A percentile compares a stretch with the other conserved stretches of the same genome.
These are phyloP conservation scores for Vespertilio murinus DNA, from an alignment of 2,797 vertebrate species.

Conservation along the genomic window DNA sequence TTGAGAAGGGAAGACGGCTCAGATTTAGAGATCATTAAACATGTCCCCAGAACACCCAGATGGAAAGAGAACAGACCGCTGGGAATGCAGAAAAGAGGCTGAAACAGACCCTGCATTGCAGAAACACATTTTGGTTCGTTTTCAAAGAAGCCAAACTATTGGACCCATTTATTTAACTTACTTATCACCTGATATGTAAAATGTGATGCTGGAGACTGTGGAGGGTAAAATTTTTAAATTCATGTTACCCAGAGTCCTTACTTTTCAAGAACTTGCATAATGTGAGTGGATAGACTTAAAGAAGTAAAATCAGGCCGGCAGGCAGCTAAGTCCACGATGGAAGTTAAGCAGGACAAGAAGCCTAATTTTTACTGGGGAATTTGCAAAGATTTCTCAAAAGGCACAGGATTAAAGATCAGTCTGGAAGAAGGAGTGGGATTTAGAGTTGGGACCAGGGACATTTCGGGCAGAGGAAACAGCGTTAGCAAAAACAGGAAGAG, in stretches of 20 bases:
- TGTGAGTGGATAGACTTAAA: background rate
- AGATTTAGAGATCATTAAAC: background rate
- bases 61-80: background rate
- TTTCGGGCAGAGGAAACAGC: background rate
- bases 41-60: background rate
- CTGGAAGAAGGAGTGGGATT: constrained; percentile 23
- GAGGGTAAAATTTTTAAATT: background rate
- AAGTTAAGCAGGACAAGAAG: background rate
- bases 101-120: background rate
- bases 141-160: constrained; percentile 1
- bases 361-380: constrained; percentile 27
- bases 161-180: background rate
- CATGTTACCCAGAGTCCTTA: background rate
- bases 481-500: background rate
- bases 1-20: background rate
- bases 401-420: background rate
- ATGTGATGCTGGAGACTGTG: background rate
- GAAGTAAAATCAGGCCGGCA: background rate
- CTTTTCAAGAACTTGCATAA: background rate
- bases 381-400: constrained; percentile 15
- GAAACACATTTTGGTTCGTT: constrained; percentile 7
- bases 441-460: background rate
- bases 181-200: background rate
- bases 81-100: background rate
- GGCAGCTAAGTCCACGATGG: background rate